Percentiles rank a stretch among this genome's conserved stretches.
phyloP scores from a whole-genome alignment of 2,888 invertebrate genomes.

The Phasia obesa region DNA sequence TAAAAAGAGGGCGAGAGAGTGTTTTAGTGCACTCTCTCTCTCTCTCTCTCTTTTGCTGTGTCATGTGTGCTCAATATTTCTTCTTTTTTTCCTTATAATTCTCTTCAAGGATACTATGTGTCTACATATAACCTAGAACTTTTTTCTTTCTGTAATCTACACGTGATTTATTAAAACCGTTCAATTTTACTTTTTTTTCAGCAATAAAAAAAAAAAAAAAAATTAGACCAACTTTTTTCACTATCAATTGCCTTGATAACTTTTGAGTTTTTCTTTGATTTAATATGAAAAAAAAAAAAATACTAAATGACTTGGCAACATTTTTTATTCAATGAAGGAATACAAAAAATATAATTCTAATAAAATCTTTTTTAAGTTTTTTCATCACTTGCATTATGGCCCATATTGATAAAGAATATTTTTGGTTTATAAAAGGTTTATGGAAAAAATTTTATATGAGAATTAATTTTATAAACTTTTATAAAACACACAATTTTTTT shows the following conservation, averaged over 20 bases:
- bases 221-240: constrained; percentile 32
- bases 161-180: constrained; percentile 66
- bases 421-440: too few relatives aligned
- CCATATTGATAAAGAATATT: too few relatives aligned
- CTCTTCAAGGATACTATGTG: constrained; percentile 71
- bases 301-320: constrained; percentile 34
- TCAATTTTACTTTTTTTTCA: constrained; percentile 41
- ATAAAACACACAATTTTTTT: too few relatives aligned
- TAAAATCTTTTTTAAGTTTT: too few relatives aligned
- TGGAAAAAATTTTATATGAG: too few relatives aligned
- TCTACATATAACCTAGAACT: constrained; percentile 70
- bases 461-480: too few relatives aligned
- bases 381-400: too few relatives aligned
- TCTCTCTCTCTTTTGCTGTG: constrained; percentile 19
- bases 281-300: background rate
- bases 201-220: constrained; percentile 7
- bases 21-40: background rate
- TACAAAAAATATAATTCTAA: too few relatives aligned
- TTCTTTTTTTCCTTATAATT: constrained; percentile 3
- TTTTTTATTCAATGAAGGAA: too few relatives aligned
- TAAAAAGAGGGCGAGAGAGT: background rate
- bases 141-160: constrained; percentile 58
- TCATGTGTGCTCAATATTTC: constrained; percentile 30
- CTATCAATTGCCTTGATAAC: constrained; percentile 41
- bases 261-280: constrained; percentile 7